Percentiles rank a stretch among this genome's conserved stretches.
phyloP scores from a whole-genome alignment of 2,797 vertebrate genomes.

The Alfaro cultratus region DNA sequence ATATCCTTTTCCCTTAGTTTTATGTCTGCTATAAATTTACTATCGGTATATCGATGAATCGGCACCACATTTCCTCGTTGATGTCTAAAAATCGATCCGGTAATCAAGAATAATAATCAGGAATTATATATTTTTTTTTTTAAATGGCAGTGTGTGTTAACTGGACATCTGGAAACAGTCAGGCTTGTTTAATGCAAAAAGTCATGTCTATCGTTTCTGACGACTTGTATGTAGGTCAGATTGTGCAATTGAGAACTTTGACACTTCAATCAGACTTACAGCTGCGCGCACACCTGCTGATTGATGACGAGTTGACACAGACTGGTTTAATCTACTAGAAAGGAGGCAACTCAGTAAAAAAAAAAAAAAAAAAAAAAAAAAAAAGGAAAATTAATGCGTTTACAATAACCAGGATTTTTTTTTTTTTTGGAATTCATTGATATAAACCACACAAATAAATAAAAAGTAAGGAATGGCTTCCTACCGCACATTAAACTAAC shows the following conservation, averaged over 20 bases:
- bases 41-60: neutral
- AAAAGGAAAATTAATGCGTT: conserved; percentile 11
- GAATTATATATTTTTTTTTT: too few species aligned
- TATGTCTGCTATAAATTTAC: neutral
- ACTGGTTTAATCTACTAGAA: neutral
- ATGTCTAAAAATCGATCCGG: neutral
- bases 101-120: neutral
- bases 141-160: neutral
- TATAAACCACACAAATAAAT: too few species aligned
- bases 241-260: conserved; percentile 28
- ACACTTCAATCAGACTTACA: neutral
- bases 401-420: neutral
- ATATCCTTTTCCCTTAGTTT: neutral
- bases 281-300: neutral
- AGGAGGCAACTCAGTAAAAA: neutral
- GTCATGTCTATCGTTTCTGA: neutral
- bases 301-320: neutral
- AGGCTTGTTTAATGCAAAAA: neutral
- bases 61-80: neutral
- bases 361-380: neutral
- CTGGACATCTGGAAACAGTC: neutral
- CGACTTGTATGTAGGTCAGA: neutral
- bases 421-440: conserved; percentile 24
- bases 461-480: too few species aligned
- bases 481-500: neutral